These are phyloP conservation scores for Tonatia bakeri DNA, from an alignment of 2,113 vertebrate genomes.

Conservation along the genomic window DNA sequence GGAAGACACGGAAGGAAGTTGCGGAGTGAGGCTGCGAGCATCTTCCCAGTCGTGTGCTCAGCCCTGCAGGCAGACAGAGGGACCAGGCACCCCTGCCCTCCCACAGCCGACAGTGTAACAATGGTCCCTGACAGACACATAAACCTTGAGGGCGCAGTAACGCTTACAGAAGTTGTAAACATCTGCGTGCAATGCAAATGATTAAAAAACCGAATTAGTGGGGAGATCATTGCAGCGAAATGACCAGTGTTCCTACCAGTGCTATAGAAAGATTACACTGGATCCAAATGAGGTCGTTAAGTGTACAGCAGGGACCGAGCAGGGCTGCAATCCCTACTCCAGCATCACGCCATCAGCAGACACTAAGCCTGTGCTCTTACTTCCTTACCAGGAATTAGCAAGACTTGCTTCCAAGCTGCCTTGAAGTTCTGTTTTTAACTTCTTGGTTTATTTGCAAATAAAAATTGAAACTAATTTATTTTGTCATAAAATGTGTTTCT, in stretches of 20 bases:
- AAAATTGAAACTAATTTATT: background rate
- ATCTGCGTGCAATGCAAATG: background rate
- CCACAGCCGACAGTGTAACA: background rate
- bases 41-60: rapidly evolving
- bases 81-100: background rate
- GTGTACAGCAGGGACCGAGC: rapidly evolving
- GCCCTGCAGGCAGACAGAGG: background rate
- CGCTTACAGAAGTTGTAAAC: no score
- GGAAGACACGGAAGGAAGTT: background rate
- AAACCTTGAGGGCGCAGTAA: rapidly evolving
- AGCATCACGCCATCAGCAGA: rapidly evolving
- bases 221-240: background rate
- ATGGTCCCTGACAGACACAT: background rate
- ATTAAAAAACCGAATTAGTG: background rate
- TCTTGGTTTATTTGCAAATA: background rate
- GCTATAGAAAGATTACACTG: rapidly evolving
- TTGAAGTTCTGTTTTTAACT: background rate
- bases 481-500: background rate
- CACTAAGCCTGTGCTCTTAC: background rate
- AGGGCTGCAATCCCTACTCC: rapidly evolving
- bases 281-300: background rate
- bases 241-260: background rate
- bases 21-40: background rate
- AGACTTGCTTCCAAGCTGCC: background rate
- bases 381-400: background rate